phyloP scores from a whole-genome alignment of 2,113 vertebrate genomes.

The Colossoma macropomum region DNA sequence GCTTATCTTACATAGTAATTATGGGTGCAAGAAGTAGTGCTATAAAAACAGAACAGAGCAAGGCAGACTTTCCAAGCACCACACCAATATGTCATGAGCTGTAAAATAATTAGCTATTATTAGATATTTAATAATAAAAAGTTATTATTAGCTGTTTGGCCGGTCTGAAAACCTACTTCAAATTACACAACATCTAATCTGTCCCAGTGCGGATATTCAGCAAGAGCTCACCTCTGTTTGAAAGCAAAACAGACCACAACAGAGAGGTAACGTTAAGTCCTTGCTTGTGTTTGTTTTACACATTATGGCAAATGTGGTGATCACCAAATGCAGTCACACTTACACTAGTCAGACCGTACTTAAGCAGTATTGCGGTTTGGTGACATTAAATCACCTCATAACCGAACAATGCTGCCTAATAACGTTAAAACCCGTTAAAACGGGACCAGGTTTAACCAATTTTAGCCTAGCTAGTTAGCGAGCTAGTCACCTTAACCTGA shows the following conservation, averaged over 20 bases:
- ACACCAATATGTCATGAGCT: neutral
- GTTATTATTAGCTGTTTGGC: neutral
- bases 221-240: neutral
- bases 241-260: neutral
- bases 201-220: no score
- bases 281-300: no score
- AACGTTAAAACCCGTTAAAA: no score
- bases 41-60: neutral
- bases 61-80: neutral
- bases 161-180: neutral
- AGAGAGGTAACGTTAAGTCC: no score
- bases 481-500: neutral
- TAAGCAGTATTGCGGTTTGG: no score
- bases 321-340: no score
- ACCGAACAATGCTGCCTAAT: no score
- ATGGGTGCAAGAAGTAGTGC: neutral
- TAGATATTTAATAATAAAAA: neutral
- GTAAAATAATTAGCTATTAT: neutral
- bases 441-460: no score
- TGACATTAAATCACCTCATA: no score
- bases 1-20: neutral
- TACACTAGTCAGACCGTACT: no score
- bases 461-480: neutral
- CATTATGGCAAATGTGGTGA: no score
- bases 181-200: neutral